Conservation (phyloP, 2,888 invertebrate species). For the Dasysyrphus tricinctus region DNA sequence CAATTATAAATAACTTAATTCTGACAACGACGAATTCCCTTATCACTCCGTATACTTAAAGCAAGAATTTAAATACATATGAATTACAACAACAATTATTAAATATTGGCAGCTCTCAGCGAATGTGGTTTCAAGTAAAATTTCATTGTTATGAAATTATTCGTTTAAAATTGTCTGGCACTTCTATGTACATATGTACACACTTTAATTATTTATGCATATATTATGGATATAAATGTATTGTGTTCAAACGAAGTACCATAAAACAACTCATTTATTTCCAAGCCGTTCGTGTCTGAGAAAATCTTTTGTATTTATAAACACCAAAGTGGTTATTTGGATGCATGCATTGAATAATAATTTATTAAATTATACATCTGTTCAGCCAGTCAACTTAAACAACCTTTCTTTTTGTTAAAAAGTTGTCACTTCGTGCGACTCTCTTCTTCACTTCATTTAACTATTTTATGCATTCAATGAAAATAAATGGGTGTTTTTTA, state of each 20-base stretch:
- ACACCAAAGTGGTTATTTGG: constrained; percentile 27
- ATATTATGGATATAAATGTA: constrained; percentile 53
- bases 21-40: constrained; percentile 31
- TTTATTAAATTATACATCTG: constrained; percentile 31
- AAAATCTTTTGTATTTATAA: constrained; percentile 44
- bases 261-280: constrained; percentile 16
- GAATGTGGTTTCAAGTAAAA: constrained; percentile 20
- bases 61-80: neutral
- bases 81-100: constrained; percentile 19
- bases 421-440: neutral
- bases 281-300: constrained; percentile 56
- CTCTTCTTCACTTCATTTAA: too few species aligned
- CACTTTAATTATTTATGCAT: constrained; percentile 11
- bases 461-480: neutral
- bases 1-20: constrained; percentile 18
- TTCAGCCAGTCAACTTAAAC: neutral
- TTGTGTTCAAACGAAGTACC: constrained; percentile 13
- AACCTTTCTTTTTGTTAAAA: neutral
- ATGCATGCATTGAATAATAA: constrained; percentile 63
- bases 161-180: constrained; percentile 1
- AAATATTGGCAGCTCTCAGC: constrained; percentile 21
- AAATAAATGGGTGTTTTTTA: neutral
- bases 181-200: neutral
- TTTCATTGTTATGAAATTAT: constrained; percentile 35
- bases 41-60: constrained; percentile 48